Evolutionary conservation across 2,888 invertebrate species (phyloP), one percentile per base, ranked within the genome.

Genomic region (Punctoribates punctum): DNA sequence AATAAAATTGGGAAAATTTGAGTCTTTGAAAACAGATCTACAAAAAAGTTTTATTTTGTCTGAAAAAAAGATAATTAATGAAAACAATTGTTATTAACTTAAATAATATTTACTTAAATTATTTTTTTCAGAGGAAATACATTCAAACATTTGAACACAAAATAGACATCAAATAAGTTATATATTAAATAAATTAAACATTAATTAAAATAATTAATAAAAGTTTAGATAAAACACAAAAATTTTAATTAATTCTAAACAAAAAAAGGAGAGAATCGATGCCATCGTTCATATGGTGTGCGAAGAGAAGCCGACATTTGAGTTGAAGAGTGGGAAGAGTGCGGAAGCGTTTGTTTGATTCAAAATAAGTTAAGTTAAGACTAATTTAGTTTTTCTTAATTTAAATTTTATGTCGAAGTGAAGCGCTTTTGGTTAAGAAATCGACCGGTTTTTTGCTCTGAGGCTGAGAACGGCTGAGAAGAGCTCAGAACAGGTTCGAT

Each of bases 261-360:
- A 9, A 13, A 5, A 34, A 34, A 34, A 42, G 42, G 6, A 42
- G 11, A 42, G 13, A 23, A 54, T 54, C 6, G 20, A 54, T 54
- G 20, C 20, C 54, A 23, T 54, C 54, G 20, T 54, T 54, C 20
- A 54, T 54, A 54, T 54, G 20, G 20, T 54, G 25, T 54, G n/a
- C 25, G n/a, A 54, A 54, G 25, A 54, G 54, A 54, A 20, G 54
- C 54, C 54, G 20, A 54, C 54, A 54, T 54, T 9, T 23, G 54
- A 54, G 20, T 23, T 25, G 13, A 42, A 42, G 11, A 13, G 9
- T 54, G 25, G 25, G 54, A 54, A 54, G 20, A 54, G 54, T 54
- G 54, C 54, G 54, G 54, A 54, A 54, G 54, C n/a, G n/a, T 54
- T 54, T 54, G n/a, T 54, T 54, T 25, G 54, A 54, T 54, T 54